Evolutionary conservation across 1,140 invertebrate species (phyloP).

Genomic region (Drosophila littoralis): DNA sequence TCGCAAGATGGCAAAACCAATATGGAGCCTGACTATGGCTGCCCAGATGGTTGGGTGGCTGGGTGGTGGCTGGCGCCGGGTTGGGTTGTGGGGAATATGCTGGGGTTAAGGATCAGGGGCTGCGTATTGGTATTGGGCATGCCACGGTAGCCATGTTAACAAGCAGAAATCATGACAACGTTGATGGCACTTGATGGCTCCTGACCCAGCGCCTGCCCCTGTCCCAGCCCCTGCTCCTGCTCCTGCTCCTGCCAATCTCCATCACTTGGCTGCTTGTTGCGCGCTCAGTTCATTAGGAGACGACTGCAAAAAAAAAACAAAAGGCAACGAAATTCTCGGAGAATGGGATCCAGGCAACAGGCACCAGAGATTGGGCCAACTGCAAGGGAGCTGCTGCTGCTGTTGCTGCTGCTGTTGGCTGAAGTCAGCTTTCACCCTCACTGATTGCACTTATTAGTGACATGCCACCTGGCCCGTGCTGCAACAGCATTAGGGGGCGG

Average conservation of each 20-base stretch:
- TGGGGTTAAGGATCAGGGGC: neutral
- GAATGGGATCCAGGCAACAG: neutral
- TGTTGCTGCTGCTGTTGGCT: constrained; percentile 2
- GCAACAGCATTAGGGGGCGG: constrained; percentile 43
- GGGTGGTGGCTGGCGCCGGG: neutral
- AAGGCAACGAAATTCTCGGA: constrained; percentile 12
- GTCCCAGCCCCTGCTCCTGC: neutral
- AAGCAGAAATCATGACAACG: constrained; percentile 81
- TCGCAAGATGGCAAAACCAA: constrained; percentile 74
- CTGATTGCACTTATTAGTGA: constrained; percentile 79
- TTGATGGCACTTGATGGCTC: constrained; percentile 74
- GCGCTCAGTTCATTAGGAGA: constrained; percentile 75
- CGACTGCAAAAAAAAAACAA: constrained; percentile 67
- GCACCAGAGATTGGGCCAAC: constrained; percentile 34
- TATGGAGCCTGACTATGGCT: constrained; percentile 11
- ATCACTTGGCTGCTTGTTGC: constrained; percentile 16
- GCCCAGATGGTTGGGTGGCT: no score
- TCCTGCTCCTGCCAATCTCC: neutral
- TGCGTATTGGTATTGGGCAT: constrained; percentile 17
- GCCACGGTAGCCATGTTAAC: constrained; percentile 78
- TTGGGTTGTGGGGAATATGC: neutral
- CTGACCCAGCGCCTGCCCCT: neutral
- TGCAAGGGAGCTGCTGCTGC: constrained; percentile 34
- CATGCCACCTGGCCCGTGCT: constrained; percentile 41
- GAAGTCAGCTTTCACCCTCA: constrained; percentile 31